A percentile compares a stretch with the other conserved stretches of the same genome.
These are phyloP conservation scores for Staurois parvus DNA, from an alignment of 2,797 vertebrate species.

Conservation along the genomic window DNA sequence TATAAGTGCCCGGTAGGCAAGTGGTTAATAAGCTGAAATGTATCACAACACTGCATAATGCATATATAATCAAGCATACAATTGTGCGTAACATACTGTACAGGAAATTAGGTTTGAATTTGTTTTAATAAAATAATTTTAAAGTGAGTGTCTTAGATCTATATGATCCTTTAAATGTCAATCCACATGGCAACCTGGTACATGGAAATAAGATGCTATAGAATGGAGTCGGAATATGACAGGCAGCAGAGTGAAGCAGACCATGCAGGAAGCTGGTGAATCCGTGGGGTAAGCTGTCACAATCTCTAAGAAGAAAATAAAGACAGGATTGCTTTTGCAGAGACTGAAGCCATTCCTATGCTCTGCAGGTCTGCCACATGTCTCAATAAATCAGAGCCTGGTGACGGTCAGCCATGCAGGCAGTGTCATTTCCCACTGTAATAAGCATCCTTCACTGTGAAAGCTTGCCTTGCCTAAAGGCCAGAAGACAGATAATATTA, in stretches of 20 bases:
- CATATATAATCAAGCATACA: too few relatives aligned
- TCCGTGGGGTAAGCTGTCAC: constrained; percentile 38
- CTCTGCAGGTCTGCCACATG: constrained; percentile 43
- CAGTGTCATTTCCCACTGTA: constrained; percentile 54
- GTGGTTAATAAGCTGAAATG: too few relatives aligned
- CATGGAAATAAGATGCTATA: constrained; percentile 39
- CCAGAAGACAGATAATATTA: constrained; percentile 54
- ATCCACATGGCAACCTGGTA: not conserved
- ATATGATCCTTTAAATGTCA: constrained; percentile 13
- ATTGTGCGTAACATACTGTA: not conserved
- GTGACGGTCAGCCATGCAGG: constrained; percentile 54
- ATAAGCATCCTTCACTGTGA: constrained; percentile 54
- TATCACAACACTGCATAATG: too few relatives aligned
- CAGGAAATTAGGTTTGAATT: not conserved
- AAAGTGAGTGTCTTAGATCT: not conserved
- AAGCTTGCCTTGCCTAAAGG: constrained; percentile 49
- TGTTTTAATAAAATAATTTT: not conserved
- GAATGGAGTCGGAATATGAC: constrained; percentile 28
- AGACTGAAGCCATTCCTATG: constrained; percentile 33
- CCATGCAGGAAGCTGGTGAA: constrained; percentile 27
- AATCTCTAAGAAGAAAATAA: constrained; percentile 43
- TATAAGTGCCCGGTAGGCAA: too few relatives aligned
- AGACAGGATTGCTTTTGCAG: constrained; percentile 35
- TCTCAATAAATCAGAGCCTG: constrained; percentile 49
- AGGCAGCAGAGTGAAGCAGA: constrained; percentile 35